Base-by-base conservation (phyloP, 2,888 invertebrate genomes). In the Epirrhoe tristata region DNA sequence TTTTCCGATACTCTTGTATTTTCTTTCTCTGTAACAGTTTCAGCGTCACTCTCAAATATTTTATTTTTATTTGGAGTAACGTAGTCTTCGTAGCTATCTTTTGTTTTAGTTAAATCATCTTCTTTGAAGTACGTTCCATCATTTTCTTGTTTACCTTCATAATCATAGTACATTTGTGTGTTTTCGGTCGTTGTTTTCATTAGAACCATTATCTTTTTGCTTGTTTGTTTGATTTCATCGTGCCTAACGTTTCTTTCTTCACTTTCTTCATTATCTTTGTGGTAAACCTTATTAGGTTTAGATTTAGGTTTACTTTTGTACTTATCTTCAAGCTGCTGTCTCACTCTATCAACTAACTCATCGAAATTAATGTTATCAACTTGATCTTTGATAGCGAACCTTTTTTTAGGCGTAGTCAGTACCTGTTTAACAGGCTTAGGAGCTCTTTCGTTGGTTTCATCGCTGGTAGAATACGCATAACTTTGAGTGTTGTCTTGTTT, bases 71-170 rank as follows among this genome's bases (percentile, higher is more conserved):
- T 68, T 2, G 88, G 88, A 0, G 66, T 77, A 0, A 77, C 74
- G n/a, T 89, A 89, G 46, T 90, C 88, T 79, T 88, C 87, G 53
- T 89, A 89, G 43, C 86, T 87, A 39, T 88, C 87, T 0, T 84
- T 80, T 10, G 69, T 67, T 46, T 75, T 73, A 3, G 66, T 58
- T 46, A 75, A 63, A 39, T 78, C 72, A 1, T 79, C 57, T 65
- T 76, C 75, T 51, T 80, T 65, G n/a, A 76, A 78, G 0, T 76
- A 36, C 14, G 67, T 72, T 5, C 50, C 54, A 34, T 55, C 62
- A 10, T 58, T 66, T 61, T 56, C 56, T 5, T 66, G 48, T 32
- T 69, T 53, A 8, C 56, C 52, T 8, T 60, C 14, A 34, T 63
- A 58, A 39, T 61, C 60, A 6, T 63, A 55, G 16, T 66, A 68